Evolutionary conservation across 23 tunicate genomes (phyloP).

Genomic region (Oikopleura dioica): DNA sequence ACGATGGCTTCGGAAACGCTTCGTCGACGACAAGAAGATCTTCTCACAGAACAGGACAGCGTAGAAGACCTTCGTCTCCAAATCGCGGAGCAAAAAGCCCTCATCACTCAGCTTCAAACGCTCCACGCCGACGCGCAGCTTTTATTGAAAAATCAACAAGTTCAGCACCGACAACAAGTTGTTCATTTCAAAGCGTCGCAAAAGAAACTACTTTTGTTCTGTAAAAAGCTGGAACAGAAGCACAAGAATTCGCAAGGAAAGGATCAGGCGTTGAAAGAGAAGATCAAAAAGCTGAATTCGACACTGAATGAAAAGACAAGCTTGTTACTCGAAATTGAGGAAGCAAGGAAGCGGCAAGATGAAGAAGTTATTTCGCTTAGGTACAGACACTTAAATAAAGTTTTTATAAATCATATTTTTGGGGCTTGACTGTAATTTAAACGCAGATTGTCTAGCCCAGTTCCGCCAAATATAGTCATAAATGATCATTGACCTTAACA

Average conservation of each 20-base stretch:
- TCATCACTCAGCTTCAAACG: background rate
- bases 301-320: background rate
- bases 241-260: background rate
- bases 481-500: too few relatives aligned
- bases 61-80: background rate
- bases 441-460: too few relatives aligned
- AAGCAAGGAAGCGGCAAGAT: background rate
- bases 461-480: too few relatives aligned
- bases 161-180: background rate
- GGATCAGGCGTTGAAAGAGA: background rate
- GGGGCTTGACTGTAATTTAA: too few relatives aligned
- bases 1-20: background rate
- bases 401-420: too few relatives aligned
- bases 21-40: background rate
- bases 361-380: background rate
- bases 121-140: background rate
- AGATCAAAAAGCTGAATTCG: background rate
- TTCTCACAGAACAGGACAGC: background rate
- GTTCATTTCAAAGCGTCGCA: background rate
- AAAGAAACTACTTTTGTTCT: background rate
- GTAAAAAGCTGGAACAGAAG: background rate
- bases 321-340: background rate
- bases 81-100: background rate
- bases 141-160: background rate
- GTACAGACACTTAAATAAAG: too few relatives aligned